Conservation (phyloP, 2,113 vertebrate species). For the Thunnus thynnus region DNA sequence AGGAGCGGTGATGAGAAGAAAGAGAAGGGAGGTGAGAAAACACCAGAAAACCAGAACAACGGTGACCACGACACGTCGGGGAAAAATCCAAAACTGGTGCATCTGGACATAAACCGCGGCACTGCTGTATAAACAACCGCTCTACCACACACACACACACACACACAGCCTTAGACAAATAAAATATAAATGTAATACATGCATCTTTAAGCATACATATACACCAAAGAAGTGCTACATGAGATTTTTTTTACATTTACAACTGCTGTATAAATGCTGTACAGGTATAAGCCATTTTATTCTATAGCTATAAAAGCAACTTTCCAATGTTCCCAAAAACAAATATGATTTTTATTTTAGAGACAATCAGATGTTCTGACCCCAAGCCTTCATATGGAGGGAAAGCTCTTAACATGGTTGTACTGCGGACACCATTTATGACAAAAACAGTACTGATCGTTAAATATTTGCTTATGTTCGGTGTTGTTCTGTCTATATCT, state of each 20-base stretch:
- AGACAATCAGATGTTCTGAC: not conserved
- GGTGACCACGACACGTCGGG: conserved; percentile 81
- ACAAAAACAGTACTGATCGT: too few species aligned
- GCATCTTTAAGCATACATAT: not conserved
- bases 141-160: conserved; percentile 3
- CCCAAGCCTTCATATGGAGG: not conserved
- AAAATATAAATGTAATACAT: not conserved
- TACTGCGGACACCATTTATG: not conserved
- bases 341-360: not conserved
- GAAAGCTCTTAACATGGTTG: conserved; percentile 3
- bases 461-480: not conserved
- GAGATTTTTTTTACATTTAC: not conserved
- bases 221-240: not conserved
- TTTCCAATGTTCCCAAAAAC: not conserved
- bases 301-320: not conserved
- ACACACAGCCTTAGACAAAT: conserved; percentile 5
- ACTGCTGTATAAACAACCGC: conserved; percentile 87
- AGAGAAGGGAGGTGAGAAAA: conserved; percentile 87
- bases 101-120: conserved; percentile 86
- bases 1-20: conserved; percentile 89
- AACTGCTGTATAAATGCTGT: conserved; percentile 43
- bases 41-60: conserved; percentile 80
- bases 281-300: conserved; percentile 9
- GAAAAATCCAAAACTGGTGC: conserved; percentile 80
- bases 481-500: not conserved